phyloP scores from a whole-genome alignment of 2,113 vertebrate species.

The Chloebia gouldiae region DNA sequence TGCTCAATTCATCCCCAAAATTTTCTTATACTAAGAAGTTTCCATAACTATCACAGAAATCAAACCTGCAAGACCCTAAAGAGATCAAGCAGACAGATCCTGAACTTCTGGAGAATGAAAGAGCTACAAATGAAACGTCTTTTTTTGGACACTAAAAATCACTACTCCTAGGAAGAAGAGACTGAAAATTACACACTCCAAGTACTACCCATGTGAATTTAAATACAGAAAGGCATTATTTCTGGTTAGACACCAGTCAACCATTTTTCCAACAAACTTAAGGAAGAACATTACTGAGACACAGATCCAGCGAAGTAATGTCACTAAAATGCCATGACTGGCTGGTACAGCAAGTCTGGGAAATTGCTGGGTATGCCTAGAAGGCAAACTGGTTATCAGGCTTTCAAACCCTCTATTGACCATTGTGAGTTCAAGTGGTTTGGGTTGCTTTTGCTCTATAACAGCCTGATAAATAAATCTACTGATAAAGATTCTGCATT shows the following conservation, averaged over 20 bases:
- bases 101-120: background rate
- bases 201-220: background rate
- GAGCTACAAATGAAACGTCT: background rate
- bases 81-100: background rate
- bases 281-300: background rate
- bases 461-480: background rate
- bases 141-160: background rate
- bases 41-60: background rate
- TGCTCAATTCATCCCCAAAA: background rate
- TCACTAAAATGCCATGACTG: background rate
- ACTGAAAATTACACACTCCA: background rate
- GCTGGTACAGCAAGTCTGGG: background rate
- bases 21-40: background rate
- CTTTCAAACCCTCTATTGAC: background rate
- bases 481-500: background rate
- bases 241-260: background rate
- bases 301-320: background rate
- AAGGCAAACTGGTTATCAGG: background rate
- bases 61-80: background rate
- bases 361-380: background rate
- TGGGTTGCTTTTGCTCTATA: background rate
- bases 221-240: background rate
- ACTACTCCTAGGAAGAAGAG: background rate
- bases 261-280: background rate
- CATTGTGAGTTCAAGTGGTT: background rate